Evolutionary conservation across 1,140 invertebrate genomes (phyloP).

Genomic region (Acromyrmex heyeri): DNA sequence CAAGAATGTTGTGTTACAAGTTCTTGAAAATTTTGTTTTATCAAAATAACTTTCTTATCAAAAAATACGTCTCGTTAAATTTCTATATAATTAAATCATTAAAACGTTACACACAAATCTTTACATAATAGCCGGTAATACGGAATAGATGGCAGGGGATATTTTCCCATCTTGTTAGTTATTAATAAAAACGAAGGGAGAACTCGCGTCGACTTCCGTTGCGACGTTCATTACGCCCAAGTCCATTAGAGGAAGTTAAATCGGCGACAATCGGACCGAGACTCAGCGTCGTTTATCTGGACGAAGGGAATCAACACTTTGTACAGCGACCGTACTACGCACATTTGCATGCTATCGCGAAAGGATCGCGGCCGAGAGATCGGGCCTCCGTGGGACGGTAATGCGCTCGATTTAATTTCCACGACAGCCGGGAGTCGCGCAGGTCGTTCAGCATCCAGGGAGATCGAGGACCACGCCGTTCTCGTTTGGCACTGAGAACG

Average conservation of each 20-base stretch:
- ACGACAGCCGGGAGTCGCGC: not conserved
- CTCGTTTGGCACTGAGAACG: not conserved
- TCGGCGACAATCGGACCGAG: slow-evolving; percentile 12
- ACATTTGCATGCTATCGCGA: slow-evolving; percentile 50
- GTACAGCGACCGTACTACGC: slow-evolving; percentile 16
- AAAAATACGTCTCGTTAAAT: not conserved
- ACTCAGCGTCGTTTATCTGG: not conserved
- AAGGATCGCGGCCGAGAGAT: slow-evolving; percentile 36
- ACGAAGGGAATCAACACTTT: slow-evolving; percentile 30
- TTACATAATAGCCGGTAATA: too few species aligned
- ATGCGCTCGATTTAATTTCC: slow-evolving; percentile 60
- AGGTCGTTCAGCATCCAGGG: not conserved
- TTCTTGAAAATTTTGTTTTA: not conserved
- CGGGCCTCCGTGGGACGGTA: slow-evolving; percentile 19
- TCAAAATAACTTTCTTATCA: not conserved
- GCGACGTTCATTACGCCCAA: slow-evolving; percentile 3
- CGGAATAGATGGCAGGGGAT: not conserved
- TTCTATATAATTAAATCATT: not conserved
- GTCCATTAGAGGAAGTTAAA: slow-evolving; percentile 15
- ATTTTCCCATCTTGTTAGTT: not conserved
- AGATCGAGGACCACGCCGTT: slow-evolving; percentile 5
- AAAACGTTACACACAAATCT: not conserved
- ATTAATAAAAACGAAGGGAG: slow-evolving; percentile 1
- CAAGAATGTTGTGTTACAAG: not conserved
- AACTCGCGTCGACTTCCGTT: slow-evolving; percentile 1